phyloP scores from a whole-genome alignment of 92 coral and sea anemone species.

The Actinostola sp. region DNA sequence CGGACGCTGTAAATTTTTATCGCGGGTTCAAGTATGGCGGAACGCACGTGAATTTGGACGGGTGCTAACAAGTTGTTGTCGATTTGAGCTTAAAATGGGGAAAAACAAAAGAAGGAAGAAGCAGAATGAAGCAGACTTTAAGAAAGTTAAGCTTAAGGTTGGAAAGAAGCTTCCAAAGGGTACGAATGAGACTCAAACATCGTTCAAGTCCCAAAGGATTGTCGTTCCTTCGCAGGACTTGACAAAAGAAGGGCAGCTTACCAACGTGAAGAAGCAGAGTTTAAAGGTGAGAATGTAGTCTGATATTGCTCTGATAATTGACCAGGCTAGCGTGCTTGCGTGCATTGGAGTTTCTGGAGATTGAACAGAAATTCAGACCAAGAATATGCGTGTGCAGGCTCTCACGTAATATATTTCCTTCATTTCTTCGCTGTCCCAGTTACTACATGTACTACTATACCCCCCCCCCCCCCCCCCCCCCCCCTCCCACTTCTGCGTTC shows the following conservation, averaged over 20 bases:
- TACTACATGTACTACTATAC: too few species aligned
- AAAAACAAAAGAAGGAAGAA: conserved; percentile 88
- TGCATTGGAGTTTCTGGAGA: background rate
- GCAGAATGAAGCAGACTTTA: conserved; percentile 87
- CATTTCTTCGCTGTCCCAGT: too few species aligned
- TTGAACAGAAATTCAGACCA: too few species aligned
- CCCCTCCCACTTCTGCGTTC: too few species aligned
- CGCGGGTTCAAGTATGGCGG: conserved; percentile 29
- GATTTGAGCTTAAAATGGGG: conserved; percentile 70
- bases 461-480: too few species aligned
- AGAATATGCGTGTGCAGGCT: too few species aligned
- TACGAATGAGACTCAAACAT: conserved; percentile 79
- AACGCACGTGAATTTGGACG: conserved; percentile 11
- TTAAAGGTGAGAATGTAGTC: conserved; percentile 71
- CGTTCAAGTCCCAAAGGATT: conserved; percentile 84
- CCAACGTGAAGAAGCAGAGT: conserved; percentile 76
- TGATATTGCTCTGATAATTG: too few species aligned
- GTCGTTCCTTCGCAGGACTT: conserved; percentile 70
- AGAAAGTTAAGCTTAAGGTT: conserved; percentile 91
- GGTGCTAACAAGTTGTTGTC: too few species aligned
- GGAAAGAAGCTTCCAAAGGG: conserved; percentile 87
- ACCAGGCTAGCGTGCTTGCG: too few species aligned
- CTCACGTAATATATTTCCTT: too few species aligned
- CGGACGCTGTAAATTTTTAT: background rate
- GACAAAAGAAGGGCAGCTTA: conserved; percentile 58